Evolutionary conservation across 2,888 invertebrate species (phyloP).

Genomic region (Margaritifera margaritifera): DNA sequence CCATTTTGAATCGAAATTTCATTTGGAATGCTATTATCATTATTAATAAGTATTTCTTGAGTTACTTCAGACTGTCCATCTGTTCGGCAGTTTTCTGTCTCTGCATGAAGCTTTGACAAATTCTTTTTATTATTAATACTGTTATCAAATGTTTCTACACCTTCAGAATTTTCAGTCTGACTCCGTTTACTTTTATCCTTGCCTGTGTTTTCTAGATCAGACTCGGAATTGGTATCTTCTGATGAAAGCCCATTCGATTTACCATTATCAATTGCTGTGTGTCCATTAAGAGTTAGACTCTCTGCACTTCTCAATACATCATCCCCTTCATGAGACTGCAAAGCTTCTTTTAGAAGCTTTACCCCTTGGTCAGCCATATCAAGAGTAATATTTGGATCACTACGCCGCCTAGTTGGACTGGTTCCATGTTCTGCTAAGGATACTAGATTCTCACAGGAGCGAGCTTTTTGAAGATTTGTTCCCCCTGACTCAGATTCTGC

Average conservation of each 20-base stretch:
- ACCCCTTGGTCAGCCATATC: conserved; percentile 45
- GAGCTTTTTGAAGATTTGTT: conserved; percentile 78
- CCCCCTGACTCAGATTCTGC: conserved; percentile 19
- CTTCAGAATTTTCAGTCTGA: too few relatives aligned
- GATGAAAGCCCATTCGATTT: too few relatives aligned
- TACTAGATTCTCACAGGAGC: conserved; percentile 88
- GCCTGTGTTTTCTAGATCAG: too few relatives aligned
- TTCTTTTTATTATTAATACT: too few relatives aligned
- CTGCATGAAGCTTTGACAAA: too few relatives aligned
- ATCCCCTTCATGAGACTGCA: conserved; percentile 31
- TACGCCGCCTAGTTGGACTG: conserved; percentile 81
- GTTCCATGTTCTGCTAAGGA: conserved; percentile 70
- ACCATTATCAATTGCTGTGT: too few relatives aligned
- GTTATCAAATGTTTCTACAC: too few relatives aligned
- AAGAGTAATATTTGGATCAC: conserved; percentile 84
- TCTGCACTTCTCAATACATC: neutral
- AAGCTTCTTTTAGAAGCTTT: conserved; percentile 36
- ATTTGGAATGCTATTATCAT: conserved; percentile 15
- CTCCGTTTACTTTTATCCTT: too few relatives aligned
- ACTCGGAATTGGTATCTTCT: too few relatives aligned
- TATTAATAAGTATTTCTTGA: conserved; percentile 7
- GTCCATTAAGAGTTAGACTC: too few relatives aligned
- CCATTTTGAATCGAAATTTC: conserved; percentile 8
- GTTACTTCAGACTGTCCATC: conserved; percentile 14
- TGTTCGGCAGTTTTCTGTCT: conserved; percentile 5